Evolutionary conservation across 2,797 vertebrate genomes (phyloP), one percentile per base, ranked within the genome.

Genomic region (Sebastolobus alascanus): DNA sequence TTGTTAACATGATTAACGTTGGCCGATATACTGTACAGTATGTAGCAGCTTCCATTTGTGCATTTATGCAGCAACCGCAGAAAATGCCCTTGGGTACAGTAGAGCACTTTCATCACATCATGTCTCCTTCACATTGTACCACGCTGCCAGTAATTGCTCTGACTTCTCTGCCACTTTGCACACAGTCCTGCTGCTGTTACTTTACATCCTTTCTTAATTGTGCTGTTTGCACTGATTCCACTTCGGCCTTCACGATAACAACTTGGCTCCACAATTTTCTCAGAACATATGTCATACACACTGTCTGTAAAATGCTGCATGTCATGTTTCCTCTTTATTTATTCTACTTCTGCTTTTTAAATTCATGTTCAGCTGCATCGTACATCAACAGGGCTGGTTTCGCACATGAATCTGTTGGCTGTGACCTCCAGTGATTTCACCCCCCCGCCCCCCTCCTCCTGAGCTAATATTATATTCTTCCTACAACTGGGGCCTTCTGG

Each of bases 391-490:
- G 8, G 38, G 35, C 33, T 33, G 37, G 4, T 64, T 67, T 40
- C 73, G n/a, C 38, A 69, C 40, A 50, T 52, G 9, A 29, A 43
- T 73, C 73, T 65, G 61, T 55, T 22, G 56, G 35, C 35, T 73
- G 22, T 73, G 76, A 84, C 73, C 81, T 68, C 64, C 40, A 67
- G 58, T 66, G 73, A 66, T 56, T 64, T 67, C 46, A 20, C 18
- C 56, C 56, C 43, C 27, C 64, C 18, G 29, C 5, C 43, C 43
- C 35, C n/a, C 59, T 74, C 68, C 43, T 73, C 72, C 71, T 70
- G n/a, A 69, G 71, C 61, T 80, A 73, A 84, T 71, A 73, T 64
- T 69, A 68, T 38, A 80, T 82, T 63, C 5, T 25, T 81, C 68
- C 69, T 65, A 37, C 73, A 60, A 43, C 77, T 9, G 6, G 50